Evolutionary conservation across 2,888 invertebrate species (phyloP).

Genomic region (Frankliniella intonsa): DNA sequence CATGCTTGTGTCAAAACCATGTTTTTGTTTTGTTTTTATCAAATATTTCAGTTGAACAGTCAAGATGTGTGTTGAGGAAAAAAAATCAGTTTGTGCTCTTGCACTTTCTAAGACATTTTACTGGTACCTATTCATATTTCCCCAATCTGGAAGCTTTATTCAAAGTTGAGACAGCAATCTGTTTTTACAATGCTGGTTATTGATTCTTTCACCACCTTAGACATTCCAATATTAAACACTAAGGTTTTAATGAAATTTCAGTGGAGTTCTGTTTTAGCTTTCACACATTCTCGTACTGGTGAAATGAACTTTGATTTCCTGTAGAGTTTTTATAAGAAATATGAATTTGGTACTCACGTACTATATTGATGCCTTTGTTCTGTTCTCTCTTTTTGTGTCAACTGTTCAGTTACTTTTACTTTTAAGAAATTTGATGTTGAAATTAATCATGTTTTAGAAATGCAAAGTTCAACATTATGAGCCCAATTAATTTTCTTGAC

Average conservation of each 20-base stretch:
- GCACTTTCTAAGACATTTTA: background rate
- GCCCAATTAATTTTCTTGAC: background rate
- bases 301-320: background rate
- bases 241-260: too few relatives aligned
- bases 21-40: background rate
- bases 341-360: background rate
- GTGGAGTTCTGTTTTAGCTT: too few relatives aligned
- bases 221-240: too few relatives aligned
- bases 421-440: background rate
- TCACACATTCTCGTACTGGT: too few relatives aligned
- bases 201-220: too few relatives aligned
- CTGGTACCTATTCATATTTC: slow-evolving; percentile 1
- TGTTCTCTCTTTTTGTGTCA: slow-evolving; percentile 8
- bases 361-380: background rate
- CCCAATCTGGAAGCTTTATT: too few relatives aligned
- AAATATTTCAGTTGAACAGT: background rate
- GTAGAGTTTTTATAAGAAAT: background rate
- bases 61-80: background rate
- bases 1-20: background rate
- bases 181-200: too few relatives aligned
- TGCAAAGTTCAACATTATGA: background rate
- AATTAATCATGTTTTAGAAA: background rate
- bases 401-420: background rate
- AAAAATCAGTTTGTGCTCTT: background rate
- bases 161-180: too few relatives aligned